Conservation (phyloP, 2,797 vertebrate species). For the Enteromius afrohamiltoni region DNA sequence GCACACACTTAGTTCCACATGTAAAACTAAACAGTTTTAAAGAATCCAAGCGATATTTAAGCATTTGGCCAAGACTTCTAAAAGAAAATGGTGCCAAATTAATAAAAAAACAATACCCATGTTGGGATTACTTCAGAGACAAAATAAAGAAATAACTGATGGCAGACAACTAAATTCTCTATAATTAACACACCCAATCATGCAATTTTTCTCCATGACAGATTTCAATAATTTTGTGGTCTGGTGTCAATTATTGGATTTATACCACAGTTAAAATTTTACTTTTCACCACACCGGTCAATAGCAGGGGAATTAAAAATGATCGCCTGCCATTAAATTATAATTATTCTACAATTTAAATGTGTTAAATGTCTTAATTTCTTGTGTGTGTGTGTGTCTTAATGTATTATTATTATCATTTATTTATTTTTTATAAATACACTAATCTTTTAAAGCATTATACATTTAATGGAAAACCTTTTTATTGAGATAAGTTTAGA, state of each 20-base stretch:
- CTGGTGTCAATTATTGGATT: background rate
- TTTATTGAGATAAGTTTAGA: too few species aligned
- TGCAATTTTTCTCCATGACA: background rate
- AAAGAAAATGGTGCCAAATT: background rate
- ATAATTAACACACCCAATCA: background rate
- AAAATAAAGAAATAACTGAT: background rate
- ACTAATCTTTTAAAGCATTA: too few species aligned
- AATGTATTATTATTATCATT: too few species aligned
- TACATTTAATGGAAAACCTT: too few species aligned
- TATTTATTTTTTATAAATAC: too few species aligned
- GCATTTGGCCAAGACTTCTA: background rate
- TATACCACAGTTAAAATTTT: background rate
- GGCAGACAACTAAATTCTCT: background rate
- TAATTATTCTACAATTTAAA: background rate
- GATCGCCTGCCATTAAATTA: background rate
- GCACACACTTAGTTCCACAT: conserved; percentile 9
- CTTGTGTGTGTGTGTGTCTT: too few species aligned
- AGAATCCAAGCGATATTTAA: conserved; percentile 1
- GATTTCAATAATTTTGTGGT: background rate
- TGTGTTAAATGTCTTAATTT: background rate
- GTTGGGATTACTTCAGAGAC: background rate
- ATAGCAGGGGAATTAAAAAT: background rate
- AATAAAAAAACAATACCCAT: conserved; percentile 2
- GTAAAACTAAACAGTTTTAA: conserved; percentile 11
- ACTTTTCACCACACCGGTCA: conserved; percentile 3